A percentile compares a stretch with the other conserved stretches of the same genome.
Evolutionary conservation across 2,113 vertebrate genomes (phyloP).

Genomic region (Myotis davidii): DNA sequence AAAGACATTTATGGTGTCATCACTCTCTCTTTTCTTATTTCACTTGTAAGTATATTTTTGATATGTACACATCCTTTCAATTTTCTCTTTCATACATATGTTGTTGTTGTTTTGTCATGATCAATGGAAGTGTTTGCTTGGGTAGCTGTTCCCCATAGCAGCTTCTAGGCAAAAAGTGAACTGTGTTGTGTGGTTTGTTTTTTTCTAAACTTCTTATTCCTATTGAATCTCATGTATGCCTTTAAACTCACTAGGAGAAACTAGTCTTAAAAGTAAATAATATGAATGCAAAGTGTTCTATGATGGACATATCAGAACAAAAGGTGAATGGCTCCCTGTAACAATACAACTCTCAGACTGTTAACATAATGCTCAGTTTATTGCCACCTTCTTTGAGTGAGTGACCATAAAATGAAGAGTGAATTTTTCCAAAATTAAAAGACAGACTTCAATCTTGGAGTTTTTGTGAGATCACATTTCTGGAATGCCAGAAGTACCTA

Average conservation of each 20-base stretch:
- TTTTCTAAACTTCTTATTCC: neutral
- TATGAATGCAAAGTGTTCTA: neutral
- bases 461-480: neutral
- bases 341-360: neutral
- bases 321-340: neutral
- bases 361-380: neutral
- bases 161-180: neutral
- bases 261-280: neutral
- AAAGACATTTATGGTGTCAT: neutral
- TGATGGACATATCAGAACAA: neutral
- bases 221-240: neutral
- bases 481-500: neutral
- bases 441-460: neutral
- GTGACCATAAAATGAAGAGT: neutral
- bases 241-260: slow-evolving; percentile 9
- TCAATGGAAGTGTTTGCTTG: neutral
- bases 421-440: neutral
- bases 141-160: neutral
- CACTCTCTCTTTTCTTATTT: neutral
- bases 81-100: neutral
- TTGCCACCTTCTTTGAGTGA: neutral
- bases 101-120: neutral
- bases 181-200: neutral
- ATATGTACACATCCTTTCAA: neutral
- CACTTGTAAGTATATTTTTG: neutral